Percentiles rank a stretch among this genome's conserved stretches.
Conservation (phyloP, 2,797 vertebrate species). For the Gobio occitaniae region DNA sequence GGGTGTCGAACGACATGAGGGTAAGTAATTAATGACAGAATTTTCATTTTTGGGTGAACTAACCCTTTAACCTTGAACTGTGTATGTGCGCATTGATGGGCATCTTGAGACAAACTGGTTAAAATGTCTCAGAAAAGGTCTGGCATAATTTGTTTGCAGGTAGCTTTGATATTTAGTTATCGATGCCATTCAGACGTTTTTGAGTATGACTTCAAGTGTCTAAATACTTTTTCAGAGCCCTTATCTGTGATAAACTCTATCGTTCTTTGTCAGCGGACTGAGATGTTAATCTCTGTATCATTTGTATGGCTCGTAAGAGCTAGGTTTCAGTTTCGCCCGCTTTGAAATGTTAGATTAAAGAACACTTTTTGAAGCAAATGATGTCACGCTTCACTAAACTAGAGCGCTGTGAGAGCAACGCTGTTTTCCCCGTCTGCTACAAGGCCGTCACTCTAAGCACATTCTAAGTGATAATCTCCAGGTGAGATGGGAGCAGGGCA, state of each 20-base stretch:
- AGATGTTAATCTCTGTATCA: conserved; percentile 35
- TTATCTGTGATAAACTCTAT: conserved; percentile 13
- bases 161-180: not conserved
- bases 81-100: not conserved
- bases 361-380: conserved; percentile 22
- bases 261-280: conserved; percentile 17
- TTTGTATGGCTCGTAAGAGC: not conserved
- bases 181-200: not conserved
- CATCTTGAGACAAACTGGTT: not conserved
- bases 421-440: conserved; percentile 10
- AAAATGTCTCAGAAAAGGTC: not conserved
- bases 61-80: not conserved
- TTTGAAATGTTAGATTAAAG: conserved; percentile 52
- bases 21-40: too few species aligned
- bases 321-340: conserved; percentile 31
- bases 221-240: not conserved
- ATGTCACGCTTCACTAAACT: conserved; percentile 28
- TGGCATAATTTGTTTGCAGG: not conserved
- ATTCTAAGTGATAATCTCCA: conserved; percentile 45
- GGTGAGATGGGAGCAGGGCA: conserved; percentile 42
- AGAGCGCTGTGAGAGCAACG: not conserved
- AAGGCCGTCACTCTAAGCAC: conserved; percentile 18
- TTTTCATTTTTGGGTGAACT: too few species aligned
- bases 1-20: too few species aligned
- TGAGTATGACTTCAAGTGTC: not conserved